Conservation (phyloP, 2,888 invertebrate genomes). For the Apamea sordens region DNA sequence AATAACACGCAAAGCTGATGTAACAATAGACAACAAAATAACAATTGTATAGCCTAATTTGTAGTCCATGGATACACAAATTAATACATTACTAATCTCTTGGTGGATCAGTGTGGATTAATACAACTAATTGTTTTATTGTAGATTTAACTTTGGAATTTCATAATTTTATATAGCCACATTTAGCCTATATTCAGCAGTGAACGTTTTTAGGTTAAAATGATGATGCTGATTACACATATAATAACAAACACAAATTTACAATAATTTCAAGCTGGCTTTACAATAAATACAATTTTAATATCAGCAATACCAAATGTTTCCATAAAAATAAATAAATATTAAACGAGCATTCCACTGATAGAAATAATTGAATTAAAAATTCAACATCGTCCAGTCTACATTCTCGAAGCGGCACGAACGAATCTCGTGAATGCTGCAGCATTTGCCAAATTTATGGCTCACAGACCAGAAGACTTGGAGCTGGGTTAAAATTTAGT, state of each 20-base stretch:
- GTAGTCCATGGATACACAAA: not conserved
- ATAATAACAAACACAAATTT: not conserved
- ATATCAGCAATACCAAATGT: not conserved
- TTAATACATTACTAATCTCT: not conserved
- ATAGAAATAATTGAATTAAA: slow-evolving; percentile 59
- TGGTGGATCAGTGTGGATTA: not conserved
- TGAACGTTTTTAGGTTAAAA: not conserved
- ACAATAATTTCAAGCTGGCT: not conserved
- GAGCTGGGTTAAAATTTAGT: slow-evolving; percentile 49
- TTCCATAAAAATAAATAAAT: not conserved
- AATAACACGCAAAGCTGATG: too few relatives aligned
- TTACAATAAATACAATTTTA: not conserved
- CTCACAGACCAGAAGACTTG: slow-evolving; percentile 62
- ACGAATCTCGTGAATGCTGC: slow-evolving; percentile 69
- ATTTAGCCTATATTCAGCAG: not conserved
- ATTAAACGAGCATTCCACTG: slow-evolving; percentile 19
- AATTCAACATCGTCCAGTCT: slow-evolving; percentile 48
- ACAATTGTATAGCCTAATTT: not conserved
- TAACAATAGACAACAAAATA: not conserved
- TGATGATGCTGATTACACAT: too few relatives aligned
- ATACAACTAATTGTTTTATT: not conserved
- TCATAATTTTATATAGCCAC: not conserved
- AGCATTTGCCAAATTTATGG: slow-evolving; percentile 73
- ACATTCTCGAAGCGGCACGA: slow-evolving; percentile 39
- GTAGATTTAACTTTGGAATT: not conserved